Conservation (phyloP, 2,113 vertebrate genomes). For the Ploceus nigricollis region DNA sequence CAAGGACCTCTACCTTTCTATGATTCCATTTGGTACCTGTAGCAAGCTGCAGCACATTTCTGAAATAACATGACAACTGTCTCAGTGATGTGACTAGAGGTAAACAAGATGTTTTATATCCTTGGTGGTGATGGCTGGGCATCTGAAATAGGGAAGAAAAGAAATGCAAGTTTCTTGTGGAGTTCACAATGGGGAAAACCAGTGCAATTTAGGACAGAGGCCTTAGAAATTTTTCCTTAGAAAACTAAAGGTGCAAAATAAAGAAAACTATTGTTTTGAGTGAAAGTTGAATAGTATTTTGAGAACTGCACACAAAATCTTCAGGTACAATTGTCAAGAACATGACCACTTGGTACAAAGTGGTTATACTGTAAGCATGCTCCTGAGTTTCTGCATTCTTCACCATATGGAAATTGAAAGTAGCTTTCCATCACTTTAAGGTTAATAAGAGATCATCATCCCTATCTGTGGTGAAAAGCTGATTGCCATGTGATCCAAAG, state of each 20-base stretch:
- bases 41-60: conserved; percentile 52
- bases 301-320: conserved; percentile 51
- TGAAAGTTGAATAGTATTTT: conserved; percentile 18
- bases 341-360: neutral
- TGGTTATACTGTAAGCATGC: neutral
- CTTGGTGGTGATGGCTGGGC: conserved; percentile 62
- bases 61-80: conserved; percentile 69
- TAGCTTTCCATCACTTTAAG: neutral
- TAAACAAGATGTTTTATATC: conserved; percentile 59
- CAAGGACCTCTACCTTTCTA: conserved; percentile 61
- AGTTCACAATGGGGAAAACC: conserved; percentile 69
- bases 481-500: neutral
- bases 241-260: conserved; percentile 71
- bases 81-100: conserved; percentile 59
- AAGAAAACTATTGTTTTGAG: conserved; percentile 58
- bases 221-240: conserved; percentile 59
- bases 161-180: conserved; percentile 22
- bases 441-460: neutral
- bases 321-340: conserved; percentile 20
- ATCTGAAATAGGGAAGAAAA: conserved; percentile 51
- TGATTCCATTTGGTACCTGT: conserved; percentile 64
- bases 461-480: neutral
- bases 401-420: neutral
- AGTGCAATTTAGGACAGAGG: conserved; percentile 57
- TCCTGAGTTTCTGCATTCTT: neutral